Evolutionary conservation across 2,797 vertebrate species (phyloP).

Genomic region (Acomys russatus): DNA sequence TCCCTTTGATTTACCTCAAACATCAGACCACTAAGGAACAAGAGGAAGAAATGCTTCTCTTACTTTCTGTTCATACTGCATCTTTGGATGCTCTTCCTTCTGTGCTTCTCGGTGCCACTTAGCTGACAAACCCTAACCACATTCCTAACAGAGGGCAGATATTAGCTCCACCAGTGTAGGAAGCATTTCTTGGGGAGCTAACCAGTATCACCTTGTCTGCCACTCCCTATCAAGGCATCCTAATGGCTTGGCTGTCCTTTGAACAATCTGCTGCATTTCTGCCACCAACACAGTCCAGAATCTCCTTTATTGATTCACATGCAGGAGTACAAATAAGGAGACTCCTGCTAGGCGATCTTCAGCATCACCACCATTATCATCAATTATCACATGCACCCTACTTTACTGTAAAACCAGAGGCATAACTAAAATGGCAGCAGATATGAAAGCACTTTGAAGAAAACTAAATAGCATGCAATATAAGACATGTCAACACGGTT

Average conservation of each 20-base stretch:
- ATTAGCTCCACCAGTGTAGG: constrained; percentile 46
- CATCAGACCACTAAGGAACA: constrained; percentile 23
- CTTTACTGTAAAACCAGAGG: constrained; percentile 17
- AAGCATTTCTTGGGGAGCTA: constrained; percentile 52
- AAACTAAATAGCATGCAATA: background rate
- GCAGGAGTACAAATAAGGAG: background rate
- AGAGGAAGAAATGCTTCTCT: constrained; percentile 44
- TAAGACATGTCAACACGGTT: background rate
- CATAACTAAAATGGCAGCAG: background rate
- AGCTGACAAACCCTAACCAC: constrained; percentile 65
- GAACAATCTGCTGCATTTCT: constrained; percentile 59
- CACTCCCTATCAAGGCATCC: constrained; percentile 42
- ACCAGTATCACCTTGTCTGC: constrained; percentile 49
- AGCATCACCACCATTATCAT: background rate
- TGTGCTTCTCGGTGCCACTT: background rate
- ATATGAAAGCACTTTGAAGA: background rate
- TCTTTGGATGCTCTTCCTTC: background rate
- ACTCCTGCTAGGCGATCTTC: background rate
- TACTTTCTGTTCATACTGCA: constrained; percentile 25
- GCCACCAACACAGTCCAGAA: constrained; percentile 64
- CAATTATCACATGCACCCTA: background rate
- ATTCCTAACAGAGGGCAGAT: background rate
- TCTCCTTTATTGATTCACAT: constrained; percentile 22
- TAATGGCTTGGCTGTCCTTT: constrained; percentile 38
- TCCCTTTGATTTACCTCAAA: constrained; percentile 49